Evolutionary conservation across 2,113 vertebrate genomes (phyloP).

Genomic region (Oreochromis niloticus): DNA sequence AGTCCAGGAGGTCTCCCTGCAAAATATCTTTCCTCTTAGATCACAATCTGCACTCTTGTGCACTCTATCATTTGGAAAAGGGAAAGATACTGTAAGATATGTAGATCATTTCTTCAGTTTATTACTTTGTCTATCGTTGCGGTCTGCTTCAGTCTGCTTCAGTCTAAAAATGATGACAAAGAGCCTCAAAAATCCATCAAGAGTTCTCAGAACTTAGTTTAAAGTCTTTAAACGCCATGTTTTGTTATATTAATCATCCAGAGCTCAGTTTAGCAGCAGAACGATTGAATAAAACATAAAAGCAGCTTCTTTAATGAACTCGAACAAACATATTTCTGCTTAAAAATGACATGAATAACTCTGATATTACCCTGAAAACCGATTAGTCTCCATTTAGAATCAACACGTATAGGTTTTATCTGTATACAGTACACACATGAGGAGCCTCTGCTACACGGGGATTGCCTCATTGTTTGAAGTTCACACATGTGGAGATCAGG

Average conservation of each 20-base stretch:
- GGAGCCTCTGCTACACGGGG: neutral
- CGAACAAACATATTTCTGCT: accelerated
- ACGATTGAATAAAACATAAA: neutral
- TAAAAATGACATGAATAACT: accelerated
- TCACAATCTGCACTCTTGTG: neutral
- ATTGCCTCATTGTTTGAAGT: neutral
- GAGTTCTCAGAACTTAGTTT: accelerated
- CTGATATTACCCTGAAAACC: neutral
- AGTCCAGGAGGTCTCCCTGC: neutral
- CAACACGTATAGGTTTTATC: accelerated
- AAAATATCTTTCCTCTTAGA: neutral
- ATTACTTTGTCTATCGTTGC: neutral
- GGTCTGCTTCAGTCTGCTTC: neutral
- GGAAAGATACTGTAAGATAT: neutral
- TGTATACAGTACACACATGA: neutral
- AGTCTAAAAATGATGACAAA: too few relatives aligned
- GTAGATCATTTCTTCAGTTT: neutral
- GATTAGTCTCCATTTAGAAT: neutral
- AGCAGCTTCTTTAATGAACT: neutral
- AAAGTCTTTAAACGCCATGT: accelerated
- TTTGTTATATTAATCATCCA: neutral
- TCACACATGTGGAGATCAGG: neutral
- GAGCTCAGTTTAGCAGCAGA: neutral
- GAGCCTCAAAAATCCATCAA: neutral
- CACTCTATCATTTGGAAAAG: accelerated